Evolutionary conservation across 2,113 vertebrate genomes (phyloP), one percentile per base, ranked within the genome.

Genomic region (Australoheros scitulus): DNA sequence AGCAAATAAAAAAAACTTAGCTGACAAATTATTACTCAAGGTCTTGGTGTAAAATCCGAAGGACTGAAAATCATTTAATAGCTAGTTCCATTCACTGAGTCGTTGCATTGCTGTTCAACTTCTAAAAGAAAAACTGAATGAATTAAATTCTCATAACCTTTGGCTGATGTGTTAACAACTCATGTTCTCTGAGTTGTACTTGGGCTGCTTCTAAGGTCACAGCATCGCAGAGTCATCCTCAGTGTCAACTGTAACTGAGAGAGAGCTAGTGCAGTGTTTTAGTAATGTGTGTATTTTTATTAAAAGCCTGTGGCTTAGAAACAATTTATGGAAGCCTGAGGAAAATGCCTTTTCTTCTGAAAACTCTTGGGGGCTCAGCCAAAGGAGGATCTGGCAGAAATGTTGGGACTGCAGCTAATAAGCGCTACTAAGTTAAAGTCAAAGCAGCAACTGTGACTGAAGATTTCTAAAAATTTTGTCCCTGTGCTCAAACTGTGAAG

Each of bases 301-400:
- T 90, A 86, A 82, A 56, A 79, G 86, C 83, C 68, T 38, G 13
- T 79, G 76, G 85, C 59, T 80, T 85, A 79, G 56, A 52, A 86
- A 76, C 61, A 79, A 68, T 84, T 80, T 79, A 41, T 43, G 56
- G 78, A 80, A 87, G 34, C 32, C 59, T 1, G 6, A 65, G 36
- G 47, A 83, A 82, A 76, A 78, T 24, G 3, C 65, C 2, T 65
- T 59, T 81, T 79, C 64, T 32, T 36, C 29, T 36, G 3, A 10
- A 65, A 47, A 47, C 79, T 81, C 56, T 56, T 64, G 61, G 59
- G 32, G 68, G 47, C 29, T 64, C 8, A 56, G 43, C 55, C 29
- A 64, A 87, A 87, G 52, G 47, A 72, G 47, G 55, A 55, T 72
- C 68, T 72, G 61, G 29, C 50, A 65, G 76, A 86, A 72, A 56